phyloP scores from a whole-genome alignment of 2,888 invertebrate genomes.

The Macropis europaea region DNA sequence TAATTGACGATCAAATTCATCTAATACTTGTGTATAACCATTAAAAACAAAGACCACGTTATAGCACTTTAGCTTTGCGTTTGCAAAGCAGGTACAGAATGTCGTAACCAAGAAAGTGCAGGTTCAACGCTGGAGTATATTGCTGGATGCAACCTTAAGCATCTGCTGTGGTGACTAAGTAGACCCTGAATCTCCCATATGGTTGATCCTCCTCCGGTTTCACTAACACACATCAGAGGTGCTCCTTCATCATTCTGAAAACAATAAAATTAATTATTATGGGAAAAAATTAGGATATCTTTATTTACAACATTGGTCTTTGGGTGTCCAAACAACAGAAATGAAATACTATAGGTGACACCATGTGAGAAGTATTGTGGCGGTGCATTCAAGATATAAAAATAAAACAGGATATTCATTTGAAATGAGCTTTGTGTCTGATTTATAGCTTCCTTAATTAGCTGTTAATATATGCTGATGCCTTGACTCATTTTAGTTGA shows the following conservation, averaged over 20 bases:
- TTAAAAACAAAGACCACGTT: background rate
- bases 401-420: too few species aligned
- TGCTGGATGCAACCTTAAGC: constrained; percentile 83
- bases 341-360: too few species aligned
- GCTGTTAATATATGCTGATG: too few species aligned
- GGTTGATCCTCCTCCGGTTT: constrained; percentile 80
- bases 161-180: constrained; percentile 83
- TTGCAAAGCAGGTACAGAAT: constrained; percentile 75
- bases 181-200: constrained; percentile 84
- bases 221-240: constrained; percentile 84
- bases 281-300: background rate
- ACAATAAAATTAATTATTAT: background rate
- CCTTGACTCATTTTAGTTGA: too few species aligned
- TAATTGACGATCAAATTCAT: constrained; percentile 5
- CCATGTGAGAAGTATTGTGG: too few species aligned
- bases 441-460: too few species aligned
- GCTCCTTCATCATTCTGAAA: constrained; percentile 85
- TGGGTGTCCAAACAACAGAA: background rate
- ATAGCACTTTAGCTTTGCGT: constrained; percentile 65
- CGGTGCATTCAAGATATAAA: too few species aligned
- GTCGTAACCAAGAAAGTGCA: constrained; percentile 75
- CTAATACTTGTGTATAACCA: background rate
- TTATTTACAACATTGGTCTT: background rate
- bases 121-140: constrained; percentile 80
- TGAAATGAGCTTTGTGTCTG: too few species aligned